Evolutionary conservation across 2,888 invertebrate species (phyloP).

Genomic region (Andrena praecox): DNA sequence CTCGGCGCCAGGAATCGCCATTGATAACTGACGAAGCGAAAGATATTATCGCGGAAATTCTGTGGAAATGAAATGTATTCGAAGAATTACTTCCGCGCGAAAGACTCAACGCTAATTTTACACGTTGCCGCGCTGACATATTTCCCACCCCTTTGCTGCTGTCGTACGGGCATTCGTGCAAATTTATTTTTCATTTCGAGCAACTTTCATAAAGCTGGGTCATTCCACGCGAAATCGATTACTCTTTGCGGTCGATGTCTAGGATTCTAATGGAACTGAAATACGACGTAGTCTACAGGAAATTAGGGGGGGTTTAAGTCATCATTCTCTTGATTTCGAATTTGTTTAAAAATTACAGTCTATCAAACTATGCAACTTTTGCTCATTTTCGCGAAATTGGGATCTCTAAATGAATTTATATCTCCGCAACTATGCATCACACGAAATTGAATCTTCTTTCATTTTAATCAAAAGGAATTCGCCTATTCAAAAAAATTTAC

Average conservation of each 20-base stretch:
- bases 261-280: neutral
- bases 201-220: neutral
- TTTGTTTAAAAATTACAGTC: too few relatives aligned
- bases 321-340: too few relatives aligned
- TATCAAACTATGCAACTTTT: too few relatives aligned
- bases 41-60: constrained; percentile 9
- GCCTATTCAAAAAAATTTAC: too few relatives aligned
- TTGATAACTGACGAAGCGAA: neutral
- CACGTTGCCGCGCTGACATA: neutral
- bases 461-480: too few relatives aligned
- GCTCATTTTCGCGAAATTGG: too few relatives aligned
- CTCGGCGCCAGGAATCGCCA: neutral
- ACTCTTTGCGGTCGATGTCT: too few relatives aligned
- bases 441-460: too few relatives aligned
- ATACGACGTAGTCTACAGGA: neutral
- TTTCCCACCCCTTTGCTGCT: neutral
- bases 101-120: constrained; percentile 8
- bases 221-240: too few relatives aligned
- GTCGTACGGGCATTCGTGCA: neutral
- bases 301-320: too few relatives aligned
- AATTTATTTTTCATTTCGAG: neutral
- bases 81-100: neutral
- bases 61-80: constrained; percentile 1
- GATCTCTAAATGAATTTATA: too few relatives aligned
- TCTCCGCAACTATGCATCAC: too few relatives aligned